These are phyloP conservation scores for Acropternis orthonyx DNA, from an alignment of 2,797 vertebrate species.

Conservation along the genomic window DNA sequence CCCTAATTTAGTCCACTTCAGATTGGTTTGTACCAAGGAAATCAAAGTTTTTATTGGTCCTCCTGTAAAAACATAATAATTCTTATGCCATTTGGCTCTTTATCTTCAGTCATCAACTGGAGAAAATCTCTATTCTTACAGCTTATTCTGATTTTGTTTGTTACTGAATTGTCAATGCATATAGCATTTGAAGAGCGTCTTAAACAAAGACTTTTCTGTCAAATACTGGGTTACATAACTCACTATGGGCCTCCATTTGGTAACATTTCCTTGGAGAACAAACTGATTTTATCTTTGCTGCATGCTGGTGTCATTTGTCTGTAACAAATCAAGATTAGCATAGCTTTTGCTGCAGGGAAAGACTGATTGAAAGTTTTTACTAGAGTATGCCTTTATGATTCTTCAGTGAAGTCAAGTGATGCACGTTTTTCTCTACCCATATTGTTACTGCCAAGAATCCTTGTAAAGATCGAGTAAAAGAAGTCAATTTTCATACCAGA, in stretches of 20 bases:
- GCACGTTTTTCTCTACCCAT: constrained; percentile 22
- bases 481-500: constrained; percentile 44
- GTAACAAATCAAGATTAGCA: not conserved
- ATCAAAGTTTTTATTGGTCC: not conserved
- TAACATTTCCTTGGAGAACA: not conserved
- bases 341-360: not conserved
- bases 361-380: constrained; percentile 8
- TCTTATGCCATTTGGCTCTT: not conserved
- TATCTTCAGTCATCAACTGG: not conserved
- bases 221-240: not conserved
- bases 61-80: not conserved
- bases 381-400: not conserved
- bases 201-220: not conserved
- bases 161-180: not conserved
- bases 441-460: constrained; percentile 24
- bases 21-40: not conserved
- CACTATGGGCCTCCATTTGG: not conserved
- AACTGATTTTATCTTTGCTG: not conserved
- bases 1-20: not conserved
- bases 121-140: not conserved
- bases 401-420: not conserved
- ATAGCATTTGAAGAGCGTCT: not conserved
- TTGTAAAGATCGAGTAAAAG: constrained; percentile 30
- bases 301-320: not conserved
- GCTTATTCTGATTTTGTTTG: not conserved